Percentiles rank a stretch among this genome's conserved stretches.
phyloP scores from a whole-genome alignment of 2,888 invertebrate genomes.

The Ypsolopha sequella region DNA sequence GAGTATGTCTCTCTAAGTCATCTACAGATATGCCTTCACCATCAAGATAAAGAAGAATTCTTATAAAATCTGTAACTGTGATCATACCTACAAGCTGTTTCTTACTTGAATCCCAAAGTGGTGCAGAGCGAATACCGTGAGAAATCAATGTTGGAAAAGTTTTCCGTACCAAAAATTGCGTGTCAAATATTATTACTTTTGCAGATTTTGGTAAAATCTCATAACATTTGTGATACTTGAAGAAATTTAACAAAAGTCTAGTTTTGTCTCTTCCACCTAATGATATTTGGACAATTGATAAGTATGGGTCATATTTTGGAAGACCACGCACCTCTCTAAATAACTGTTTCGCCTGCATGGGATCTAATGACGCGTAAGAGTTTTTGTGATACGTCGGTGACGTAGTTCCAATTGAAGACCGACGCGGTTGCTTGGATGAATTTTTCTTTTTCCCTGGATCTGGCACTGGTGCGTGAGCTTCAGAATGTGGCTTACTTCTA shows the following conservation, averaged over 20 bases:
- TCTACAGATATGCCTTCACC: slow-evolving; percentile 52
- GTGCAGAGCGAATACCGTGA: slow-evolving; percentile 60
- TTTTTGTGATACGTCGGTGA: slow-evolving; percentile 64
- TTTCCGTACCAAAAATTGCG: slow-evolving; percentile 58
- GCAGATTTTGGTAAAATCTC: slow-evolving; percentile 64
- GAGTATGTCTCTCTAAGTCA: slow-evolving; percentile 55
- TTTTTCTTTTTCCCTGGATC: slow-evolving; percentile 51
- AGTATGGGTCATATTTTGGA: slow-evolving; percentile 61
- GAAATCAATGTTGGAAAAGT: slow-evolving; percentile 62
- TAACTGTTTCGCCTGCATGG: slow-evolving; percentile 56
- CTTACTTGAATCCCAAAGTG: slow-evolving; percentile 58
- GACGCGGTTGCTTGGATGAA: slow-evolving; percentile 36
- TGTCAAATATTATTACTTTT: slow-evolving; percentile 64
- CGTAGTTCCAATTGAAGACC: slow-evolving; percentile 59
- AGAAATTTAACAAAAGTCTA: slow-evolving; percentile 56
- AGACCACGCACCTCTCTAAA: slow-evolving; percentile 62
- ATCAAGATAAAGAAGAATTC: slow-evolving; percentile 52
- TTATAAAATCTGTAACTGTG: slow-evolving; percentile 61
- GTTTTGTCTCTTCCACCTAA: slow-evolving; percentile 63
- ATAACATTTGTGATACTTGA: slow-evolving; percentile 63
- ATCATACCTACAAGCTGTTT: slow-evolving; percentile 61
- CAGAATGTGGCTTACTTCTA: slow-evolving; percentile 48
- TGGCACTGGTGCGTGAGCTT: slow-evolving; percentile 30
- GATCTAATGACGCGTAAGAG: slow-evolving; percentile 59
- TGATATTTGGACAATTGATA: slow-evolving; percentile 64